Evolutionary conservation across 30 jellyfish, hydroid and myxozoan genomes (phyloP), one percentile per base, ranked within the genome.

Genomic region (Aurelia sp.): DNA sequence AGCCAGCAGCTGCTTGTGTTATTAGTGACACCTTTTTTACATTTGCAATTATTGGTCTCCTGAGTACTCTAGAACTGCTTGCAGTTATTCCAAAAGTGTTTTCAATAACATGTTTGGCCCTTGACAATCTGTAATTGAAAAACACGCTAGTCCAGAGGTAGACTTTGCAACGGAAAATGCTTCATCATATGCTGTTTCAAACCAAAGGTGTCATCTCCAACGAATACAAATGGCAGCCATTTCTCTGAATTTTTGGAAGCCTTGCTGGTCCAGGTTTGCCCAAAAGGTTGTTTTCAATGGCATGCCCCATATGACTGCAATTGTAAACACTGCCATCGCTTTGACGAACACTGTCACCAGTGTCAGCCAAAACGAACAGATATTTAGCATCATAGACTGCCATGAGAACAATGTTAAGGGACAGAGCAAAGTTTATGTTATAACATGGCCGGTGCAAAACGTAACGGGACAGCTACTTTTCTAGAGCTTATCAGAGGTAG

Each of bases 81-180:
- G 91, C 84, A 33, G 91, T 77, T 44, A 66, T 81, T 31, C 91
- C 91, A 53, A 81, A 81, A 3, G 89, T 78, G 80, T 78, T 78
- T 44, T 78, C 89, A 61, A 62, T 61, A 3, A 41, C 71, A 3
- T 78, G 59, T 84, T 44, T 79, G 33, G 68, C 37, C 18, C 70
- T 65, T 62, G 48, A 64, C 40, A 69, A 66, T 73, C 74, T 30
- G 51, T 69, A 52, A 57, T 66, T 79, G 52, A 41, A 41, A 41
- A 41, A n/a, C 52, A 41, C 52, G 52, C 52, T 41, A 11, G 52
- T 41, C 52, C 52, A 3, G 10, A 41, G 52, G 52, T 41, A 41
- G 1, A 41, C 7, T 41, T 41, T 3, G 11, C 52, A 41, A 41
- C 0, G 52, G 52, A 41, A 41, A 41, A 41, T 10, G 52, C 52